These are phyloP conservation scores for Labia minor DNA, from an alignment of 2,888 invertebrate species.

Conservation along the genomic window DNA sequence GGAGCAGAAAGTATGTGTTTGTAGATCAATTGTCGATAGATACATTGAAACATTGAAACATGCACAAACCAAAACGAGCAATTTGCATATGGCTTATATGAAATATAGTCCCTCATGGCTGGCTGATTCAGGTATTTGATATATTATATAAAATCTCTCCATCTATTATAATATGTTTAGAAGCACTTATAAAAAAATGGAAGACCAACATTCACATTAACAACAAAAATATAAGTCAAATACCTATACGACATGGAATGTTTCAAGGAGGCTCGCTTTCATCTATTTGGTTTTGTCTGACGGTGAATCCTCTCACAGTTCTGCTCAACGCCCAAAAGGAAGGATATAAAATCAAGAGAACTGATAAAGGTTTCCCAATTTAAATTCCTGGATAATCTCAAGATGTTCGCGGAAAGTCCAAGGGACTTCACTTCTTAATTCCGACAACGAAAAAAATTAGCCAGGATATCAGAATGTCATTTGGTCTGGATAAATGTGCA, in stretches of 20 bases:
- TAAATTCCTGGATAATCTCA: too few species aligned
- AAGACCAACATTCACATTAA: not conserved
- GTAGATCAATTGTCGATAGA: not conserved
- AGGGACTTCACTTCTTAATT: too few species aligned
- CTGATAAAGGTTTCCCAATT: too few species aligned
- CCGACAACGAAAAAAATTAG: too few species aligned
- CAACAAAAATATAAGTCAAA: not conserved
- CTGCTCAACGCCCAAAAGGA: too few species aligned
- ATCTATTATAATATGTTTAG: not conserved
- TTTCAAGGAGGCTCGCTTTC: not conserved
- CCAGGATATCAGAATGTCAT: too few species aligned
- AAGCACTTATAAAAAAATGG: not conserved
- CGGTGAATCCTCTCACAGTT: not conserved
- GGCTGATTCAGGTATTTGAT: not conserved
- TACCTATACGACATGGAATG: not conserved
- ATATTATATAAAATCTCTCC: not conserved
- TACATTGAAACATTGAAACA: not conserved
- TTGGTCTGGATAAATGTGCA: too few species aligned
- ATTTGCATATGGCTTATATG: not conserved
- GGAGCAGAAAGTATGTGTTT: not conserved
- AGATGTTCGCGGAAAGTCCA: too few species aligned
- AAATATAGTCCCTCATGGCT: conserved; percentile 1
- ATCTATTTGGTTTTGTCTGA: not conserved
- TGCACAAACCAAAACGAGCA: conserved; percentile 22
- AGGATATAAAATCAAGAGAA: too few species aligned